phyloP scores from a whole-genome alignment of 1,140 invertebrate species.

The Calliphora vicina region DNA sequence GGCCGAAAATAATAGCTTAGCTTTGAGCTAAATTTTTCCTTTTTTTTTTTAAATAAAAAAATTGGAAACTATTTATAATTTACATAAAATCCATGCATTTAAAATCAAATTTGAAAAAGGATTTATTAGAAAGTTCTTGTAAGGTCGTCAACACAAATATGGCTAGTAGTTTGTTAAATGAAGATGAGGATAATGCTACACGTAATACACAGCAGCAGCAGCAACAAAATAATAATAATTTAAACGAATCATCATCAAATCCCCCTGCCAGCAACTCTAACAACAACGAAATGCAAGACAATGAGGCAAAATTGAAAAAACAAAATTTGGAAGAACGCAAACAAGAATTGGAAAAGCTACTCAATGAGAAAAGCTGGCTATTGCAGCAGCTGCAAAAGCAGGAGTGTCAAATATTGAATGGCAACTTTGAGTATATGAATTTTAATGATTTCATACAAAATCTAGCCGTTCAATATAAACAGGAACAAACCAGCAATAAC shows the following conservation, averaged over 20 bases:
- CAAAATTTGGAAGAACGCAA: slow-evolving; percentile 56
- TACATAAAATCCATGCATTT: neutral
- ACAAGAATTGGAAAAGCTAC: slow-evolving; percentile 48
- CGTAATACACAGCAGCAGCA: neutral
- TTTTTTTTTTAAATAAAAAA: too few relatives aligned
- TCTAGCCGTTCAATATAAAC: slow-evolving; percentile 55
- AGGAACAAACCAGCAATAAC: slow-evolving; percentile 50
- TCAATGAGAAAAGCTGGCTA: slow-evolving; percentile 59
- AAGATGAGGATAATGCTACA: slow-evolving; percentile 24
- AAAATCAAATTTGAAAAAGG: neutral
- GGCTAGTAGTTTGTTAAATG: slow-evolving; percentile 31
- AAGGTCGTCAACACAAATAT: neutral
- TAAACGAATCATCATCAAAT: neutral
- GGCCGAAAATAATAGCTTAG: neutral
- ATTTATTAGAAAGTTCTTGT: neutral
- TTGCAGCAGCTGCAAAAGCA: slow-evolving; percentile 60
- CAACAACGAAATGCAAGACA: slow-evolving; percentile 39
- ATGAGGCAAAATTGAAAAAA: slow-evolving; percentile 48
- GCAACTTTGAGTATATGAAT: slow-evolving; percentile 58
- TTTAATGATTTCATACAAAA: slow-evolving; percentile 57
- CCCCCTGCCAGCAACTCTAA: neutral
- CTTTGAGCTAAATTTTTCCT: neutral
- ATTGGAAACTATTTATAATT: too few relatives aligned
- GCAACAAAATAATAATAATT: slow-evolving; percentile 31
- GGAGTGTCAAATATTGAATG: slow-evolving; percentile 56